A percentile compares a stretch with the other conserved stretches of the same genome.
Evolutionary conservation across 1,140 invertebrate species (phyloP).

Genomic region (Drosophila ohnishii): DNA sequence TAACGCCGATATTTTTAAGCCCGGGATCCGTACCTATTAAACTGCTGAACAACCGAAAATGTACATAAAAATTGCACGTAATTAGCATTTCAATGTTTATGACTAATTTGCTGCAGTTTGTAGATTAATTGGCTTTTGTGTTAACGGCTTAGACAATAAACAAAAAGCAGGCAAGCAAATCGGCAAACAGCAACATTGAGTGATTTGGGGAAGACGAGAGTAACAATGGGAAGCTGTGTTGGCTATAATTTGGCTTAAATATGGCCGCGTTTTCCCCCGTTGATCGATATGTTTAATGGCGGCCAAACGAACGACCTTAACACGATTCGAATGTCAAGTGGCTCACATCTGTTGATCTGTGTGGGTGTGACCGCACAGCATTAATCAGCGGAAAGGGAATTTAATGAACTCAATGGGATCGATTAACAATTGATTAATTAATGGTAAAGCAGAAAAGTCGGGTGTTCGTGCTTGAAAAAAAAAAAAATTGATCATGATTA

Average conservation of each 20-base stretch:
- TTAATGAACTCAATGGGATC: conserved; percentile 30
- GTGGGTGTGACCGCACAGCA: conserved; percentile 36
- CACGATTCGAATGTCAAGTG: conserved; percentile 47
- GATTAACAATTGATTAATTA: conserved; percentile 39
- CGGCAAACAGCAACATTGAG: conserved; percentile 20
- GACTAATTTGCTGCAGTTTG: conserved; percentile 72
- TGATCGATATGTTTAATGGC: conserved; percentile 37
- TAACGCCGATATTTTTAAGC: conserved; percentile 12
- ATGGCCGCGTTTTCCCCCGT: conserved; percentile 19
- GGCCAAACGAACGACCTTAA: conserved; percentile 35
- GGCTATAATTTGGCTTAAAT: conserved; percentile 48
- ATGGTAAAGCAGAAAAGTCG: background rate
- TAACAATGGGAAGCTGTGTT: conserved; percentile 16
- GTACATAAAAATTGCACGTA: conserved; percentile 65
- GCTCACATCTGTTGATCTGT: conserved; percentile 16
- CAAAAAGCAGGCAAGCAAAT: conserved; percentile 5
- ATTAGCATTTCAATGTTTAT: conserved; percentile 80
- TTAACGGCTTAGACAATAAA: conserved; percentile 63
- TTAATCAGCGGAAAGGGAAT: conserved; percentile 38
- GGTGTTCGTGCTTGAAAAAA: conserved; percentile 2
- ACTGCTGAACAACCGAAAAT: conserved; percentile 59
- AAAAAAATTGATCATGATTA: conserved; percentile 10
- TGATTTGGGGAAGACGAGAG: conserved; percentile 18
- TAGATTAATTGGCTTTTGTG: conserved; percentile 74
- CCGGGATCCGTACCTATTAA: conserved; percentile 53